A percentile compares a stretch with the other conserved stretches of the same genome.
These are phyloP conservation scores for Sipha maydis DNA, from an alignment of 2,888 invertebrate genomes.

Conservation along the genomic window DNA sequence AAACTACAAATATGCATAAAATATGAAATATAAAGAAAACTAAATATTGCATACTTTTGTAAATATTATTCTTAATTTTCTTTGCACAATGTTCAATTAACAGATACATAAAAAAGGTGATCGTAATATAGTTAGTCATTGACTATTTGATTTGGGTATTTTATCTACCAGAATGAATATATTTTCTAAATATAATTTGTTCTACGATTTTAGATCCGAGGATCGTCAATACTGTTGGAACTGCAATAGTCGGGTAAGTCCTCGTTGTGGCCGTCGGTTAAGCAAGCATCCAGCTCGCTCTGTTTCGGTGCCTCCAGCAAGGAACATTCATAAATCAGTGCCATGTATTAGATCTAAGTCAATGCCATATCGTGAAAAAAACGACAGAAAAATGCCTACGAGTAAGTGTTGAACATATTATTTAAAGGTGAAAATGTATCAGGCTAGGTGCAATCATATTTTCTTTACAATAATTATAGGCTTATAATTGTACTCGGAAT, in stretches of 20 bases:
- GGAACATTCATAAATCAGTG: constrained; percentile 47
- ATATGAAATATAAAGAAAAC: too few species aligned
- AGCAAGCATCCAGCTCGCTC: constrained; percentile 60
- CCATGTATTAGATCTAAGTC: constrained; percentile 59
- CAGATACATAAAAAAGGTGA: too few species aligned
- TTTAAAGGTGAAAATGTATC: too few species aligned
- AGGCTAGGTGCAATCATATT: too few species aligned
- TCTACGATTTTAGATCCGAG: constrained; percentile 30
- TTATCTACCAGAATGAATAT: not conserved
- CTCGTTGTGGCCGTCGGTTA: constrained; percentile 52
- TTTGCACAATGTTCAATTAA: too few species aligned
- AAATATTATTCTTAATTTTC: too few species aligned
- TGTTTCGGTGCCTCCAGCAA: constrained; percentile 46
- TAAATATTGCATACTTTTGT: too few species aligned
- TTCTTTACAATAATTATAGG: too few species aligned
- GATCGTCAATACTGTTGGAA: constrained; percentile 60
- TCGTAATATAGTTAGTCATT: too few species aligned
- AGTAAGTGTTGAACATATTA: constrained; percentile 7
- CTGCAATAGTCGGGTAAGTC: constrained; percentile 50
- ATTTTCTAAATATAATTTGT: not conserved
- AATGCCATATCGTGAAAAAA: constrained; percentile 51
- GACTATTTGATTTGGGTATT: not conserved
- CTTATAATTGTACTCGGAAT: too few species aligned
- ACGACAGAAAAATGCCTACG: constrained; percentile 43
- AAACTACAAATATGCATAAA: too few species aligned